Conservation (phyloP, 1,140 invertebrate species). For the Neodiprion virginianus region DNA sequence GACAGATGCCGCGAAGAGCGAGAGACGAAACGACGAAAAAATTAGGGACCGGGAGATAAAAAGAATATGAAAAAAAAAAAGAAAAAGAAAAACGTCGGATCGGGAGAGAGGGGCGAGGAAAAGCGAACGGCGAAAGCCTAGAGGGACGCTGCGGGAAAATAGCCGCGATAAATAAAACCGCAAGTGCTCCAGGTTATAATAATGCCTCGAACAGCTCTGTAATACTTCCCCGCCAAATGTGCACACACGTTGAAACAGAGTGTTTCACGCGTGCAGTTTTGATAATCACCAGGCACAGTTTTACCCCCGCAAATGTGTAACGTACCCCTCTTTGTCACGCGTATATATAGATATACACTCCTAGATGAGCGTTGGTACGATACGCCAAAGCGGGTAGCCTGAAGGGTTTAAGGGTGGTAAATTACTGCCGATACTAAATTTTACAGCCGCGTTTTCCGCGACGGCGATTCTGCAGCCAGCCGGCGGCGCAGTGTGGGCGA, state of each 20-base stretch:
- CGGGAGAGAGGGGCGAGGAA: neutral
- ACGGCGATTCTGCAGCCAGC: neutral
- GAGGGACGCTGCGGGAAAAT: neutral
- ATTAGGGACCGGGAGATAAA: neutral
- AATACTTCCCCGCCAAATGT: no score
- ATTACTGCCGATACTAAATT: conserved; percentile 3
- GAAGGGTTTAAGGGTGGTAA: neutral
- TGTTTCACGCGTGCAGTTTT: no score
- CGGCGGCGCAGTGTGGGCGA: neutral
- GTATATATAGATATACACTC: no score
- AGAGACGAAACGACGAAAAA: neutral
- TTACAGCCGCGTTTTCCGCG: neutral
- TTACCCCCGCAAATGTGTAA: neutral
- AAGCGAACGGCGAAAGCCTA: neutral
- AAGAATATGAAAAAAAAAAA: neutral
- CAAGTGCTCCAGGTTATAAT: neutral
- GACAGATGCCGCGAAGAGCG: conserved; percentile 1
- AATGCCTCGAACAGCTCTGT: no score
- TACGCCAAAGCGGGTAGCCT: neutral
- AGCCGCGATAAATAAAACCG: neutral
- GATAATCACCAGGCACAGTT: no score
- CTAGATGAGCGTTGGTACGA: no score
- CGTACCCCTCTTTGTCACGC: neutral
- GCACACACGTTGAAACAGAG: no score
- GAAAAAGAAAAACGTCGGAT: neutral